A percentile compares a stretch with the other conserved stretches of the same genome.
These are phyloP conservation scores for Aromia moschata DNA, from an alignment of 2,888 invertebrate species.

Conservation along the genomic window DNA sequence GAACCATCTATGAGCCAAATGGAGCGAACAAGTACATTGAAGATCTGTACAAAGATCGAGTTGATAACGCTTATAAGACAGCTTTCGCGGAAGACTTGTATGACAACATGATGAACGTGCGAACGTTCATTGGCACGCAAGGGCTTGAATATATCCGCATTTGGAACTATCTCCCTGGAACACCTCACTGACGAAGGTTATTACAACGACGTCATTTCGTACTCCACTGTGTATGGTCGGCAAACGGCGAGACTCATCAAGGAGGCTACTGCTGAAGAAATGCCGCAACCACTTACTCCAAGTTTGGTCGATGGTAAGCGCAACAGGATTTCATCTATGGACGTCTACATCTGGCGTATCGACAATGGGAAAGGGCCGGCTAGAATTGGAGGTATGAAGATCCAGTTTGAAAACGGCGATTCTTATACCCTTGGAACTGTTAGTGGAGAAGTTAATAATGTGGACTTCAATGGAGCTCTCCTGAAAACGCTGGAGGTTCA, in stretches of 20 bases:
- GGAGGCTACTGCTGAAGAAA: neutral
- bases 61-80: slow-evolving; percentile 15
- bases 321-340: neutral
- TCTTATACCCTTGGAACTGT: neutral
- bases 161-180: slow-evolving; percentile 17
- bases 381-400: slow-evolving; percentile 5
- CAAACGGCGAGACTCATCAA: neutral
- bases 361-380: neutral
- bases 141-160: slow-evolving; percentile 23
- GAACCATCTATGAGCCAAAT: slow-evolving; percentile 8
- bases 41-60: neutral
- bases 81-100: slow-evolving; percentile 18
- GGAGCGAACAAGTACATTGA: slow-evolving; percentile 21
- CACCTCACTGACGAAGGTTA: neutral
- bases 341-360: slow-evolving; percentile 7
- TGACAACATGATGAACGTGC: slow-evolving; percentile 19
- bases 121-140: slow-evolving; percentile 15
- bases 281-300: neutral
- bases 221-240: slow-evolving; percentile 15
- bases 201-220: slow-evolving; percentile 12
- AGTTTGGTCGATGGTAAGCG: neutral
- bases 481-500: neutral
- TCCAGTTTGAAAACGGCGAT: slow-evolving; percentile 1
- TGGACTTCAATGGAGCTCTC: slow-evolving; percentile 2
- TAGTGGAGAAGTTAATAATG: neutral